Conservation (phyloP, 2,113 vertebrate genomes). For the Gambusia holbrooki region DNA sequence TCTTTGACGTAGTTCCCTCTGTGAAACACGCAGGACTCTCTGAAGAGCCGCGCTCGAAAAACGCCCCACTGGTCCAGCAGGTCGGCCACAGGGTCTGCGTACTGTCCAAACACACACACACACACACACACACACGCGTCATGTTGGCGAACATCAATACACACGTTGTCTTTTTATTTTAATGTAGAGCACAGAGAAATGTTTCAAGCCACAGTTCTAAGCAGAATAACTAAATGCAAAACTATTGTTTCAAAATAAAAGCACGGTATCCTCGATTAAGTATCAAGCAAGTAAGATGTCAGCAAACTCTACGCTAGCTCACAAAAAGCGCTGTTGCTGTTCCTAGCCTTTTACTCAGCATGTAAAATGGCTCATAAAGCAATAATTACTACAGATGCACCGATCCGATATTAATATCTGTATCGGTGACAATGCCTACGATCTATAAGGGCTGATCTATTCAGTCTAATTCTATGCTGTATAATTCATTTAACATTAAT, state of each 20-base stretch:
- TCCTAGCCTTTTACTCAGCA: conserved; percentile 18
- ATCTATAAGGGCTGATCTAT: too few relatives aligned
- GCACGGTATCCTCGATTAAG: conserved; percentile 3
- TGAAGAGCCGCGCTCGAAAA: conserved; percentile 94
- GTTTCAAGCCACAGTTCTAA: background rate
- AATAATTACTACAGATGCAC: background rate
- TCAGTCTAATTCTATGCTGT: too few relatives aligned
- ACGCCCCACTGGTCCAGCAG: conserved; percentile 98
- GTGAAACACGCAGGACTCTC: conserved; percentile 98
- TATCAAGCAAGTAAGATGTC: conserved; percentile 9
- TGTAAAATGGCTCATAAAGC: background rate
- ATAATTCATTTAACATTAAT: too few relatives aligned
- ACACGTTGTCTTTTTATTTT: background rate
- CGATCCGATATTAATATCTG: too few relatives aligned
- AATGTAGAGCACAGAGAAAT: background rate
- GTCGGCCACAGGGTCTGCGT: conserved; percentile 97
- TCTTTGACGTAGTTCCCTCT: conserved; percentile 98
- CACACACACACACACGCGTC: background rate
- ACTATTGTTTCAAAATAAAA: conserved; percentile 14
- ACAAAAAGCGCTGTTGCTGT: conserved; percentile 29
- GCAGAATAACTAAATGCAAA: conserved; percentile 22
- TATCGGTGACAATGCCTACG: too few relatives aligned
- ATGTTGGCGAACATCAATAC: background rate
- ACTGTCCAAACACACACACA: conserved; percentile 74
- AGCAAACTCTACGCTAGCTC: conserved; percentile 31